These are phyloP conservation scores for Vidua chalybeata DNA, from an alignment of 2,113 vertebrate genomes.

Conservation along the genomic window DNA sequence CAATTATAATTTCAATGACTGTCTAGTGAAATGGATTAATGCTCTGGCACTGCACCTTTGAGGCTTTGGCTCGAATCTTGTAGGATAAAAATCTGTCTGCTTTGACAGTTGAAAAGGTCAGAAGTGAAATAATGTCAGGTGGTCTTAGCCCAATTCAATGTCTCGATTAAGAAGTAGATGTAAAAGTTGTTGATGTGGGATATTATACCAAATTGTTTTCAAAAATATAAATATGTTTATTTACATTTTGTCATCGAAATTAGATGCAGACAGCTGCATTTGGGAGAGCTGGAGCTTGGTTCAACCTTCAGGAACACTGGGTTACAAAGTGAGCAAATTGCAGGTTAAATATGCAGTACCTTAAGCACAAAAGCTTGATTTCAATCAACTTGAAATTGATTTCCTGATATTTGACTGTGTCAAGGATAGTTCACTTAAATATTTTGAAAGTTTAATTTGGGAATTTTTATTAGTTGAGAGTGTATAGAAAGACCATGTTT, in stretches of 20 bases:
- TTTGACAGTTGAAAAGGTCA: slow-evolving; percentile 81
- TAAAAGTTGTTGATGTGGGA: slow-evolving; percentile 33
- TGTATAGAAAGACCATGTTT: neutral
- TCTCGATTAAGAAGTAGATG: slow-evolving; percentile 67
- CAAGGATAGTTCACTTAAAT: neutral
- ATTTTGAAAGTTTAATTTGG: slow-evolving; percentile 13
- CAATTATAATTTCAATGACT: slow-evolving; percentile 80
- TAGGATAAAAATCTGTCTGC: slow-evolving; percentile 77
- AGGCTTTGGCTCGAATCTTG: slow-evolving; percentile 70
- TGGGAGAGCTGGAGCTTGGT: neutral
- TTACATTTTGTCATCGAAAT: slow-evolving; percentile 20
- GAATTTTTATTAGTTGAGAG: neutral
- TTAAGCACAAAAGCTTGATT: neutral
- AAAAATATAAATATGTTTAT: neutral
- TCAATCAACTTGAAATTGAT: neutral
- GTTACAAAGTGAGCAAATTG: neutral
- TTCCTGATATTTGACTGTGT: neutral
- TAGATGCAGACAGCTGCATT: neutral
- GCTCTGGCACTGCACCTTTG: slow-evolving; percentile 71
- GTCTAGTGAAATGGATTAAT: slow-evolving; percentile 77
- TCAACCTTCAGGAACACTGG: neutral
- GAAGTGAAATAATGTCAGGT: slow-evolving; percentile 70
- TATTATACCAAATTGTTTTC: neutral
- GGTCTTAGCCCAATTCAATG: slow-evolving; percentile 53
- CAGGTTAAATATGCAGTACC: rapidly evolving